Evolutionary conservation across 2,888 invertebrate species (phyloP).

Genomic region (Vanessa cardui): DNA sequence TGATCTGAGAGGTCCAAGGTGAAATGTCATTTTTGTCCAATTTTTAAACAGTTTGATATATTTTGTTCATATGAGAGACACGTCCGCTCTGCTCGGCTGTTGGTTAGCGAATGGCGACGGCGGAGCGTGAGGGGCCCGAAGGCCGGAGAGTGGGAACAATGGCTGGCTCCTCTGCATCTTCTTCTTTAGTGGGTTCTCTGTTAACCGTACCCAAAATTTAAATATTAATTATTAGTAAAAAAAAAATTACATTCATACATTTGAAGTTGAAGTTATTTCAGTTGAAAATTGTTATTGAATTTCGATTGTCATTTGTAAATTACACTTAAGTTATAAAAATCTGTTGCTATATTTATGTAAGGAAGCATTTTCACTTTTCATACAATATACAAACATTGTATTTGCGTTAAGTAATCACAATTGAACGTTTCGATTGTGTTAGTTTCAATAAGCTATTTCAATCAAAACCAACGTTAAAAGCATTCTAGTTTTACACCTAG

Average conservation of each 20-base stretch:
- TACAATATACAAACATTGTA: not conserved
- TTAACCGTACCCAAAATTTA: constrained; percentile 22
- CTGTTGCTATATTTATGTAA: not conserved
- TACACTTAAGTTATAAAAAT: not conserved
- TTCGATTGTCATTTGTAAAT: not conserved
- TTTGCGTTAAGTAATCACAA: not conserved
- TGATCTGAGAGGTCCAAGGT: not conserved
- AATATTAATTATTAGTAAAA: no score
- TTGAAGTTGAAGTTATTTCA: no score
- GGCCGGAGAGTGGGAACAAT: constrained; percentile 73
- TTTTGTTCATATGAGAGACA: constrained; percentile 4
- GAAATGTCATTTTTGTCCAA: not conserved
- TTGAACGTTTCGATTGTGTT: constrained; percentile 1
- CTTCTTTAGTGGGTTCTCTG: constrained; percentile 60
- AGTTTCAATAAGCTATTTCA: constrained; percentile 6
- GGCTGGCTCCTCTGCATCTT: constrained; percentile 60
- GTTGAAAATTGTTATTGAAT: no score
- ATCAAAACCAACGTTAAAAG: constrained; percentile 1
- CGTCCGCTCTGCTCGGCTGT: constrained; percentile 1
- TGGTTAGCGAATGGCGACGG: constrained; percentile 57
- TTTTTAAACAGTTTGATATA: not conserved
- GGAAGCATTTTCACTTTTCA: not conserved
- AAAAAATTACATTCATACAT: no score
- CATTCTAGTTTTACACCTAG: not conserved
- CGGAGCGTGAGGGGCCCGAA: constrained; percentile 60